Evolutionary conservation across 2,113 vertebrate species (phyloP), one percentile per base, ranked within the genome.

Genomic region (Strix uralensis): DNA sequence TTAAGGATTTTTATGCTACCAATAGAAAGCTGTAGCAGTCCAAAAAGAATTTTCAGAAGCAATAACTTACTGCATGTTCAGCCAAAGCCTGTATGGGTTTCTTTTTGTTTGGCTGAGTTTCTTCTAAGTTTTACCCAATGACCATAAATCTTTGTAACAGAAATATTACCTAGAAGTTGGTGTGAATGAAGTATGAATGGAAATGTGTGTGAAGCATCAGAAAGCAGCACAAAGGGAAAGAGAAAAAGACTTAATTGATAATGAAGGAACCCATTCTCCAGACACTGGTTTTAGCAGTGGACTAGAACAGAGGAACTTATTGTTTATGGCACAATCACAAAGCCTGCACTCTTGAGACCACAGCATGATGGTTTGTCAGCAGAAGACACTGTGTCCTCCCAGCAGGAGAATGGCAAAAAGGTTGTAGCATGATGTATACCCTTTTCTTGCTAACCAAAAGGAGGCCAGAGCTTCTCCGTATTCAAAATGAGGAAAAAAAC

Each of bases 1-100:
- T 93, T 67, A 83, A 88, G 54, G 9, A 36, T 80, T 69, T 92
- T 83, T 88, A 61, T 80, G 52, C 22, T 49, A 61, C 58, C 18
- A 54, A 21, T 25, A 65, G 36, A 34, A 90, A 92, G 54, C 13
- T 34, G 8, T 34, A 88, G 42, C 49, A 88, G 52, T 55, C 57
- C 9, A 61, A 73, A 91, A 78, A 71, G 29, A 79, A 40, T 3
- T 3, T 82, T 88, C 30, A 52, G 58, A 80, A 85, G n/a, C 44
- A 75, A 27, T 47, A 82, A 69, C 38, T 65, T 69, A 67, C 46
- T 72, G 36, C 12, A 57, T 32, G 30, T 30, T 90, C 1, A 0
- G 36, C 8, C 23, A 66, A 86, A 92, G 23, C 14, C 10, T 6
- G 4, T 38, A 63, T 44, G 36, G 10, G 6, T 81, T 61, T 85